phyloP scores from a whole-genome alignment of 2,113 vertebrate species.

The Paratilapia polleni region DNA sequence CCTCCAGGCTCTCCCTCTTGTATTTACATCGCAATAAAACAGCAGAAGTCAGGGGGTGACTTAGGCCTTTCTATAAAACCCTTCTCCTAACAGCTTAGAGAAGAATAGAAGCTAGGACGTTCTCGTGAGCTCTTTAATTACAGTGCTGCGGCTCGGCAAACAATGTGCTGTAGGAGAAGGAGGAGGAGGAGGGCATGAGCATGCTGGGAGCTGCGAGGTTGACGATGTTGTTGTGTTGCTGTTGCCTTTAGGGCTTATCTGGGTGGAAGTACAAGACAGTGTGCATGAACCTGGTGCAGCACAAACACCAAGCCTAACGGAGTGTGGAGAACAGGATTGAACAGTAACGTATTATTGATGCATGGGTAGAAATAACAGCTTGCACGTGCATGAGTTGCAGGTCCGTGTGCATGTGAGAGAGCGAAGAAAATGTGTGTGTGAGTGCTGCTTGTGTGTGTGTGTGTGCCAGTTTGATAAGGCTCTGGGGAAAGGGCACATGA shows the following conservation, averaged over 20 bases:
- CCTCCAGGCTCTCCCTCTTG: conserved; percentile 10
- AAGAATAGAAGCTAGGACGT: conserved; percentile 8
- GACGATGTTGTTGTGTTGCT: conserved; percentile 26
- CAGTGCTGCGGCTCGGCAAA: conserved; percentile 40
- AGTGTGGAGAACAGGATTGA: conserved; percentile 30
- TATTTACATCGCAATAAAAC: conserved; percentile 7
- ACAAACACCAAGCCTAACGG: conserved; percentile 30
- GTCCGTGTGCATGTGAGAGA: not conserved
- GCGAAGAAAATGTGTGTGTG: not conserved
- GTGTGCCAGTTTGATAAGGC: conserved; percentile 40
- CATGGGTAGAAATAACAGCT: conserved; percentile 11
- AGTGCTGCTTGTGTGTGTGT: not conserved
- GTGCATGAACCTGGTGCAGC: conserved; percentile 6
- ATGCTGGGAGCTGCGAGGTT: not conserved
- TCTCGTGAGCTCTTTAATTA: conserved; percentile 52
- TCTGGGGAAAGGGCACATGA: conserved; percentile 38
- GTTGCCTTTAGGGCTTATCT: conserved; percentile 31
- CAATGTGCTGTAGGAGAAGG: conserved; percentile 10
- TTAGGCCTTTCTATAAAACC: conserved; percentile 16
- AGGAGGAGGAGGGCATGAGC: not conserved
- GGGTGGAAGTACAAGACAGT: conserved; percentile 14
- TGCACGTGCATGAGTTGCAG: not conserved
- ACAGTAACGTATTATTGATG: conserved; percentile 14
- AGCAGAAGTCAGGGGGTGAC: conserved; percentile 33
- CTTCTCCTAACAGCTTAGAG: not conserved